These are phyloP conservation scores for Drosophila melanogaster DNA, from an alignment of 1,140 invertebrate genomes.

Conservation along the genomic window DNA sequence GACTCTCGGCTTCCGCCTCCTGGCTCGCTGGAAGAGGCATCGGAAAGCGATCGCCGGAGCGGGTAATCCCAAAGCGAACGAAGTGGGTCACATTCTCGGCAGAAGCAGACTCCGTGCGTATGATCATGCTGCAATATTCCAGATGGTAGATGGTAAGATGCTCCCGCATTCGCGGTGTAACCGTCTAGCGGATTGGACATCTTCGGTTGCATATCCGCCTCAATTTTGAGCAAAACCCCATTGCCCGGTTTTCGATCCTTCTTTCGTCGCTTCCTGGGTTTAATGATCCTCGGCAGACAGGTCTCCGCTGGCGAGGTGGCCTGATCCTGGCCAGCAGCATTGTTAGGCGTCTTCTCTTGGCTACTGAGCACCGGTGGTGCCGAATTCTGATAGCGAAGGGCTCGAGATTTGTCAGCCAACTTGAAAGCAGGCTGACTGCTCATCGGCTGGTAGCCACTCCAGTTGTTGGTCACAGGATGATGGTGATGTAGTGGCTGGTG, in stretches of 20 bases:
- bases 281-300: slow-evolving; percentile 93
- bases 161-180: background rate
- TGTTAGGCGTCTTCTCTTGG: slow-evolving; percentile 45
- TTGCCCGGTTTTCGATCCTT: slow-evolving; percentile 90
- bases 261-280: slow-evolving; percentile 94
- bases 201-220: slow-evolving; percentile 58
- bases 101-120: slow-evolving; percentile 88
- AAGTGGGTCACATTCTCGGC: slow-evolving; percentile 91
- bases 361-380: slow-evolving; percentile 57
- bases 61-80: slow-evolving; percentile 89
- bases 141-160: slow-evolving; percentile 24
- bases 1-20: slow-evolving; percentile 44
- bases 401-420: slow-evolving; percentile 60
- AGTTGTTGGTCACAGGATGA: slow-evolving; percentile 24
- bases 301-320: slow-evolving; percentile 87
- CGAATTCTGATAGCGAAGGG: slow-evolving; percentile 74
- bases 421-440: slow-evolving; percentile 34
- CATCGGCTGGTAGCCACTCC: slow-evolving; percentile 62
- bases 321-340: slow-evolving; percentile 33
- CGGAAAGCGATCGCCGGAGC: slow-evolving; percentile 73
- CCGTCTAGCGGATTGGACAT: slow-evolving; percentile 21
- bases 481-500: slow-evolving; percentile 18
- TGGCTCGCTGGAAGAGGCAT: slow-evolving; percentile 68
- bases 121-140: slow-evolving; percentile 63
- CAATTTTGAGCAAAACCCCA: slow-evolving; percentile 71